Conservation (phyloP, 2,113 vertebrate genomes). For the Pomatorhinus ruficollis region DNA sequence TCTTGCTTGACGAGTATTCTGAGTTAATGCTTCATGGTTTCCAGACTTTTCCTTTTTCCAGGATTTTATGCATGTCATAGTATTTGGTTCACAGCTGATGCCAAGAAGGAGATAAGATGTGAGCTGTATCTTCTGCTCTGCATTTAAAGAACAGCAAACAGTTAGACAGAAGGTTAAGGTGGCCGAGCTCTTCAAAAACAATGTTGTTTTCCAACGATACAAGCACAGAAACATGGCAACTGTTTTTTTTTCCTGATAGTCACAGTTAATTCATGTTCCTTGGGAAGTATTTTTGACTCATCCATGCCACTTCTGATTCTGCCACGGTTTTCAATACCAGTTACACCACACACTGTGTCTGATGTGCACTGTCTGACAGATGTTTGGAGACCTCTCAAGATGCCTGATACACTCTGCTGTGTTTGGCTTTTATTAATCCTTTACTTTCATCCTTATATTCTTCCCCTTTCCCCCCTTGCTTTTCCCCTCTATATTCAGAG, state of each 20-base stretch:
- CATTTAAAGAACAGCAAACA: neutral
- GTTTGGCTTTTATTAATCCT: neutral
- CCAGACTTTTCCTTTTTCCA: neutral
- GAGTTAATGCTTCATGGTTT: neutral
- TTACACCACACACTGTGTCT: neutral
- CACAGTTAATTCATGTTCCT: neutral
- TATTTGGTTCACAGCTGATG: neutral
- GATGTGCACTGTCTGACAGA: neutral
- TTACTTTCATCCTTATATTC: neutral
- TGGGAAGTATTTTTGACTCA: neutral
- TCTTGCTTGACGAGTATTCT: neutral
- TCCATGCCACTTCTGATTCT: neutral
- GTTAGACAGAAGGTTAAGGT: neutral
- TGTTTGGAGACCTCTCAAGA: neutral
- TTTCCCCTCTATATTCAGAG: neutral
- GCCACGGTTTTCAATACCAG: neutral
- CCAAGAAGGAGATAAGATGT: neutral
- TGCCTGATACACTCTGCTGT: neutral
- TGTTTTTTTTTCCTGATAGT: neutral
- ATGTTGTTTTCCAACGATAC: neutral
- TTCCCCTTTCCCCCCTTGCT: neutral
- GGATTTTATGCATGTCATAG: neutral
- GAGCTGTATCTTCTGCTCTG: neutral
- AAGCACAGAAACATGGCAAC: rapidly evolving
- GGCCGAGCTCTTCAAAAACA: neutral